A percentile compares a stretch with the other conserved stretches of the same genome.
phyloP scores from a whole-genome alignment of 2,797 vertebrate species.

The Rhinichthys osculus region DNA sequence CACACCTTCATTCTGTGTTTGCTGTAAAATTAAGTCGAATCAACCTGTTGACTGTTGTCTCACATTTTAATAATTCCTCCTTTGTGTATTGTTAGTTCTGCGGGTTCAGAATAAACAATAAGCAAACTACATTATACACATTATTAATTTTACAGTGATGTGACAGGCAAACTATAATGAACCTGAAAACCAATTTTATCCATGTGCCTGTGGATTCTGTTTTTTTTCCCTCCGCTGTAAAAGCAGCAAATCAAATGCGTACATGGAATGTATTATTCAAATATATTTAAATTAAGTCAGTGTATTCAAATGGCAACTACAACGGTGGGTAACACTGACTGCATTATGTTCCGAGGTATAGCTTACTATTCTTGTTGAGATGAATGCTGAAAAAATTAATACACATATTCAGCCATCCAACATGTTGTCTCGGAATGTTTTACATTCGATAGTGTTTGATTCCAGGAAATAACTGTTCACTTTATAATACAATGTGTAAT shows the following conservation, averaged over 20 bases:
- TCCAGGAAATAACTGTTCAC: constrained; percentile 26
- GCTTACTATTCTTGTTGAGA: constrained; percentile 38
- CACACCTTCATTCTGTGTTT: background rate
- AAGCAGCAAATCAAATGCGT: constrained; percentile 62
- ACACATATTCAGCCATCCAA: constrained; percentile 32
- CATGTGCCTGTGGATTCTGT: constrained; percentile 50
- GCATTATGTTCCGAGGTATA: constrained; percentile 47
- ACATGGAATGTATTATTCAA: constrained; percentile 61
- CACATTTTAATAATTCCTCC: constrained; percentile 9
- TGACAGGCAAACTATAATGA: constrained; percentile 59
- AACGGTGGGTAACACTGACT: constrained; percentile 55
- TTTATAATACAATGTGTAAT: constrained; percentile 37
- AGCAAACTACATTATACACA: constrained; percentile 39
- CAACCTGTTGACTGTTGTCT: constrained; percentile 24
- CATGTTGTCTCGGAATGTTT: constrained; percentile 23
- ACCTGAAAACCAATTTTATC: constrained; percentile 55
- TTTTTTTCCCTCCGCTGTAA: constrained; percentile 46
- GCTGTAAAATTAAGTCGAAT: constrained; percentile 19
- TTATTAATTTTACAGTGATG: constrained; percentile 48
- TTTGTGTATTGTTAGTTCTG: background rate
- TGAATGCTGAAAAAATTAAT: constrained; percentile 34
- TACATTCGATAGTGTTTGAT: constrained; percentile 22
- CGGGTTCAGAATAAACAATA: constrained; percentile 27
- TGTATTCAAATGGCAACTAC: constrained; percentile 56
- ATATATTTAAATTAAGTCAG: constrained; percentile 62